Evolutionary conservation across 2,797 vertebrate species (phyloP), one percentile per base, ranked within the genome.

Genomic region (Mycteria americana): DNA sequence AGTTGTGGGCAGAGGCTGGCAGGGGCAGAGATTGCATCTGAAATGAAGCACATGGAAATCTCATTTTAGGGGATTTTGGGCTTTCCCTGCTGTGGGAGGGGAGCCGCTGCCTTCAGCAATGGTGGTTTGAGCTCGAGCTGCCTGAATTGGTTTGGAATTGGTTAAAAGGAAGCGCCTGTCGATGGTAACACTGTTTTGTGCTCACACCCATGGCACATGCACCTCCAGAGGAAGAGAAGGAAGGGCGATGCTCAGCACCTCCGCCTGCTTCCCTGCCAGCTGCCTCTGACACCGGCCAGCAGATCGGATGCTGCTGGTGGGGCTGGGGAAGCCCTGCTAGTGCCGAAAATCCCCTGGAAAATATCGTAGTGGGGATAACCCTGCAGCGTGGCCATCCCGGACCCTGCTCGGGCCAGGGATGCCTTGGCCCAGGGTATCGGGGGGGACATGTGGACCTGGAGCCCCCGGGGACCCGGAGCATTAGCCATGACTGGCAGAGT

Each of bases 401-500:
- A 15, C 43, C 30, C 65, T 89, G 72, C 31, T 17, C 0, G 0
- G 35, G 72, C 13, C 64, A 30, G 41, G 59, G 81, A 41, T 59
- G 8, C 53, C 37, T 35, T 16, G 35, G 16, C 7, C 3, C 2
- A 15, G 54, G 37, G 8, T 39, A 4, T 6, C 18, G 24, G 73
- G 51, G 24, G 73, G 51, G 24, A 7, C 9, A 0, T 4, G 24
- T 22, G 57, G 84, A 56, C 18, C 18, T 9, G 11, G 30, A 60
- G 46, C 24, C 27, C 16, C 7, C 1, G 2, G 35, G 54, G 37
- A 46, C 51, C 16, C 1, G 1, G 11, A 56, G 45, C 9, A 22
- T 45, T 10, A 23, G 9, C 53, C 30, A 4, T 0, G 4, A 0
- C 31, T 59, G 54, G 50, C 3, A 8, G 4, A 0, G 4, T 24